Conservation (phyloP, 2,888 invertebrate species). For the Coenonympha arcania region DNA sequence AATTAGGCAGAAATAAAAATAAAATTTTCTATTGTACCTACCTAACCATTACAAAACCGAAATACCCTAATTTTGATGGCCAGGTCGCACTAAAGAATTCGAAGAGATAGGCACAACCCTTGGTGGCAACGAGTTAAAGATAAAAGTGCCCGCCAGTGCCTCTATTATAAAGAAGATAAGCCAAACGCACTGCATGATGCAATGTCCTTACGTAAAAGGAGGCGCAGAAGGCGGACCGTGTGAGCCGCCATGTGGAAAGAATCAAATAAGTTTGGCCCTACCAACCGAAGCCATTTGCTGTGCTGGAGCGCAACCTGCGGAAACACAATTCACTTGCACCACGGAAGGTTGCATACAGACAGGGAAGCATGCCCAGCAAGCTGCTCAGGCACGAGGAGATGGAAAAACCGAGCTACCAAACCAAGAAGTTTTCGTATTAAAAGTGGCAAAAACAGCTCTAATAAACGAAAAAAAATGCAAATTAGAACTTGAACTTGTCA, state of each 20-base stretch:
- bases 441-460: conserved; percentile 79
- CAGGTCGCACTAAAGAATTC: conserved; percentile 66
- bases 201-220: conserved; percentile 49
- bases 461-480: conserved; percentile 77
- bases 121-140: conserved; percentile 64
- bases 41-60: too few species aligned
- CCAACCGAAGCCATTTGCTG: conserved; percentile 57
- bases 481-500: conserved; percentile 77
- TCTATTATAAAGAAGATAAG: conserved; percentile 66
- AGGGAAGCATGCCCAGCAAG: conserved; percentile 51
- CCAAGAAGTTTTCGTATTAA: conserved; percentile 76
- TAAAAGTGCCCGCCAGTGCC: conserved; percentile 59
- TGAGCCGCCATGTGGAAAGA: conserved; percentile 58
- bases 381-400: conserved; percentile 46
- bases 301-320: conserved; percentile 46
- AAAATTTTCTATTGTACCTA: too few species aligned
- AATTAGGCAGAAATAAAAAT: too few species aligned
- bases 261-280: conserved; percentile 57
- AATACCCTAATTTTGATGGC: conserved; percentile 63
- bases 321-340: conserved; percentile 62
- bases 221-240: conserved; percentile 42
- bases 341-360: conserved; percentile 59
- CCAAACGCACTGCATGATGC: conserved; percentile 61
- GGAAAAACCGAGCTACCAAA: conserved; percentile 60
- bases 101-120: conserved; percentile 66